Percentiles rank a stretch among this genome's conserved stretches.
Evolutionary conservation across 2,113 vertebrate genomes (phyloP).

Genomic region (Phoenicopterus ruber): DNA sequence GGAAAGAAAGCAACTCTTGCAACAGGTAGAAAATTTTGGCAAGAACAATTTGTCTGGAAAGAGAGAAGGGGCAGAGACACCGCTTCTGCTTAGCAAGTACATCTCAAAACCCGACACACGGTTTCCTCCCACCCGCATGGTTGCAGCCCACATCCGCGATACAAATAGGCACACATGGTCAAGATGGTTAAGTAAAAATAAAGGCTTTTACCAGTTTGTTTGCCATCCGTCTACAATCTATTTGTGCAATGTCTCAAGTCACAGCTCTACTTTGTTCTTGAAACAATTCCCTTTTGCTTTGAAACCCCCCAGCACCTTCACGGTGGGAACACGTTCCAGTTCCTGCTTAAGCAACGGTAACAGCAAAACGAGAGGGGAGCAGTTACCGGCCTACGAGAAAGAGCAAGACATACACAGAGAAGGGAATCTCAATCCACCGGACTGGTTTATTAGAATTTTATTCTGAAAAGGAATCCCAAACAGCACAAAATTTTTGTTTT

Average conservation of each 20-base stretch:
- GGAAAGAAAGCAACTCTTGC: constrained; percentile 61
- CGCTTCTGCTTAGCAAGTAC: constrained; percentile 56
- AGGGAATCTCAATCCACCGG: background rate
- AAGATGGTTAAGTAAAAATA: constrained; percentile 71
- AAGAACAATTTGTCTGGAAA: constrained; percentile 60
- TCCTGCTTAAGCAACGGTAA: background rate
- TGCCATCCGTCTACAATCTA: constrained; percentile 41
- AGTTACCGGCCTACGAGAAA: background rate
- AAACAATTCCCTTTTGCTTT: constrained; percentile 44
- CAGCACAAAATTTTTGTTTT: background rate
- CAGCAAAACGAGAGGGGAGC: background rate
- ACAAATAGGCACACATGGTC: constrained; percentile 80
- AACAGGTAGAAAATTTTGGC: constrained; percentile 73
- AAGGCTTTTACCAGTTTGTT: constrained; percentile 65
- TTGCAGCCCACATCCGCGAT: constrained; percentile 65
- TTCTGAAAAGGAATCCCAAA: constrained; percentile 39
- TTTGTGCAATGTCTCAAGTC: constrained; percentile 43
- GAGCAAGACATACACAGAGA: background rate
- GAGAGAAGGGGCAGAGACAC: constrained; percentile 57
- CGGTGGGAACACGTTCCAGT: background rate
- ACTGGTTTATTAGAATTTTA: constrained; percentile 38
- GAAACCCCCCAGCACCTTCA: background rate
- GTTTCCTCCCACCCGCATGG: constrained; percentile 31
- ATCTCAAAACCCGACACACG: constrained; percentile 43
- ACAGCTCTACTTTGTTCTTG: constrained; percentile 14